A percentile compares a stretch with the other conserved stretches of the same genome.
Conservation (phyloP, 2,888 invertebrate genomes). For the Lumbricus terrestris region DNA sequence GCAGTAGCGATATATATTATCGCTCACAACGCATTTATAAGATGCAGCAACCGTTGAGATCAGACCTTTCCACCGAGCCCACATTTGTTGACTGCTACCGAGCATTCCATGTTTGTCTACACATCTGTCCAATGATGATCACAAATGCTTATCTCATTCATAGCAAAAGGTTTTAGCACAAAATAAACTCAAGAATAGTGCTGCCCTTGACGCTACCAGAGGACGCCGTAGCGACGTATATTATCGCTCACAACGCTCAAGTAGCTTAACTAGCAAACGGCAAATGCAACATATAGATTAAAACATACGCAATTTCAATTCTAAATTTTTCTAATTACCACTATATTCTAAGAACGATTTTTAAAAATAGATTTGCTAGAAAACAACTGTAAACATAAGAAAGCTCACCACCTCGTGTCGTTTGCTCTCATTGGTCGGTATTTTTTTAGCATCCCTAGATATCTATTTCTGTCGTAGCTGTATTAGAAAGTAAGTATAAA, state of each 20-base stretch:
- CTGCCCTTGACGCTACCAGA: not conserved
- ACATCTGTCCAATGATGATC: not conserved
- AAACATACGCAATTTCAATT: not conserved
- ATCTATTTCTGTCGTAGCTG: no score
- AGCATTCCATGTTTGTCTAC: no score
- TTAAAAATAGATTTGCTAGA: not conserved
- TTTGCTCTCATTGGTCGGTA: not conserved
- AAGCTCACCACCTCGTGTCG: not conserved
- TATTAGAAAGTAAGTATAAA: no score
- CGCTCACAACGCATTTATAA: no score
- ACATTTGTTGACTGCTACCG: no score
- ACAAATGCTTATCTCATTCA: not conserved
- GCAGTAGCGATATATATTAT: no score
- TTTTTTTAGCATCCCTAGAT: not conserved
- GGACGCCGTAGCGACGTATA: not conserved
- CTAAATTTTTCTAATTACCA: not conserved
- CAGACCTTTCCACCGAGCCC: no score
- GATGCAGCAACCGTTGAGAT: no score
- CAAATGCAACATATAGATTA: not conserved
- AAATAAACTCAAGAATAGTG: not conserved
- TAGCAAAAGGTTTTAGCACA: not conserved
- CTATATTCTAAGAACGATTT: not conserved
- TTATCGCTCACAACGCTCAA: not conserved
- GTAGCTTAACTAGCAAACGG: not conserved
- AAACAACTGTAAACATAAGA: not conserved